Evolutionary conservation across 2,797 vertebrate species (phyloP), one percentile per base, ranked within the genome.

Genomic region (Botia almorhae): DNA sequence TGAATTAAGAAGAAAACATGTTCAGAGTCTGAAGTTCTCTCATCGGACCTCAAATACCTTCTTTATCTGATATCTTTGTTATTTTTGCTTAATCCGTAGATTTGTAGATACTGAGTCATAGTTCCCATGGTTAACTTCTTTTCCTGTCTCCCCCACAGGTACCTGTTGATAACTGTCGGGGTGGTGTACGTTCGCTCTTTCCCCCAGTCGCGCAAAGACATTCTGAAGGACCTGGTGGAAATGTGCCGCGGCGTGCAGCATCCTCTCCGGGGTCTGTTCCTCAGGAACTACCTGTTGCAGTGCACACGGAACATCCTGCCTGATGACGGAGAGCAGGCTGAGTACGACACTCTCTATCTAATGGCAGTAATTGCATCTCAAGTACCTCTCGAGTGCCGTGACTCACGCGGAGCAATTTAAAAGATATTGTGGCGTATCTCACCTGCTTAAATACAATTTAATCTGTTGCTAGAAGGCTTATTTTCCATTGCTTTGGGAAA

Each of bases 191-290:
- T 99, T 46, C 96, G 96, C 87, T 99, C 98, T 71, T 99, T 98
- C 92, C 96, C 97, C 16, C 98, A 99, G 92, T 99, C 98, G 56
- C 95, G 98, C 43, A 99, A 98, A 81, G 98, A 99, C 85, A 99
- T 99, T 75, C 89, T 99, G 81, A 99, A 99, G 92, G 98, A 99
- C 87, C 90, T 99, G 89, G 98, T 99, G 19, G 98, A 99, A 90
- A 99, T 99, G 98, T 99, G 97, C 65, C 97, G 97, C 1, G 98
- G 98, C 1, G 98, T 99, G 26, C 98, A 99, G 88, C 98, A 99
- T 90, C 98, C 98, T 0, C 92, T 99, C 63, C 92, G 97, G 53
- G 98, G 98, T 7, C 94, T 99, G 2, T 99, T 99, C 88, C 96
- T 99, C 84, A 94, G 98, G 70, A 99, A 99, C 91, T 99, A 99